phyloP scores from a whole-genome alignment of 2,888 invertebrate species.

The Junonia oenone region DNA sequence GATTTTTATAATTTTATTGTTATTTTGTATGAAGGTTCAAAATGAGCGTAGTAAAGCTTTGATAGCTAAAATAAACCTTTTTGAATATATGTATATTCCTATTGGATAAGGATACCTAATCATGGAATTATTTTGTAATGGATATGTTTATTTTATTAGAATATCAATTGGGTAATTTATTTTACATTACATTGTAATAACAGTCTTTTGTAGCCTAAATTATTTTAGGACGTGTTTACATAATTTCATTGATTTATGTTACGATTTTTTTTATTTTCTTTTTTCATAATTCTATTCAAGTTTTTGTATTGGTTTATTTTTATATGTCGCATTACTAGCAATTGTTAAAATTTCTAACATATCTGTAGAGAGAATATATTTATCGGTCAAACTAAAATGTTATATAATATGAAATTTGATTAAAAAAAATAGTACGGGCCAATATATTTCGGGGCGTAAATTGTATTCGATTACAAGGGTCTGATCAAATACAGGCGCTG shows the following conservation, averaged over 20 bases:
- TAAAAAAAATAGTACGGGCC: constrained; percentile 1
- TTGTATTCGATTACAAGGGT: constrained; percentile 4
- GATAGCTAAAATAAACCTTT: not conserved
- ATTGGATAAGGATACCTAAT: not conserved
- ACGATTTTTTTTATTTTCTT: no score
- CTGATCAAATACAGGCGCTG: constrained; percentile 1
- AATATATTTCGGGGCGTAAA: not conserved
- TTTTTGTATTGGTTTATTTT: no score
- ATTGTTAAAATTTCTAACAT: no score
- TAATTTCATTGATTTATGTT: no score
- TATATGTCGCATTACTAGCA: no score
- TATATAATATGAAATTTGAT: not conserved
- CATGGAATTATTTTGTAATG: not conserved
- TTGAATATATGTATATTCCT: not conserved
- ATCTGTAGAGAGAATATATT: not conserved
- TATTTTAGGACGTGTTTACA: no score
- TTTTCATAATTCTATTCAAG: no score
- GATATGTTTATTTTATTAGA: no score
- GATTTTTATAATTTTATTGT: not conserved
- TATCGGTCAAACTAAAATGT: not conserved
- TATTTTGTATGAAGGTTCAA: not conserved
- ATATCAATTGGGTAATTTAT: no score
- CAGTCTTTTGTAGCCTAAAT: no score
- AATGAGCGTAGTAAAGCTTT: not conserved
- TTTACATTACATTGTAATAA: no score